phyloP scores from a whole-genome alignment of 2,888 invertebrate species.

The Cryptocheilus praepositus region DNA sequence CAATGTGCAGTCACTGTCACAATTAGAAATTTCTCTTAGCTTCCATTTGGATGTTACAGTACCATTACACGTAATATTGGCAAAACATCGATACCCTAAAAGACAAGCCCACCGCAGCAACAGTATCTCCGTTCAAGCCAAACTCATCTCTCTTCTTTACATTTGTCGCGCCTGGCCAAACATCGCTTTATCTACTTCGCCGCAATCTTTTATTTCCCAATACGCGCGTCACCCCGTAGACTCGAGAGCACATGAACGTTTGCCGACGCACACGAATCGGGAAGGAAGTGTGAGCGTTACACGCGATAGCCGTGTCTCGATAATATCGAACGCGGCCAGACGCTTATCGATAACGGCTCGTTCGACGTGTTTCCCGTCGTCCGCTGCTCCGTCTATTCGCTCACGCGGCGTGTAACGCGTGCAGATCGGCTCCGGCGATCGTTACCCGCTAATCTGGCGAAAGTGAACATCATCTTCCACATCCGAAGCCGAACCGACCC shows the following conservation, averaged over 20 bases:
- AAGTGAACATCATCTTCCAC: slow-evolving; percentile 39
- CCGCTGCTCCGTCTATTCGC: slow-evolving; percentile 15
- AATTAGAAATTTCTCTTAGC: too few relatives aligned
- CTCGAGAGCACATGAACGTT: neutral
- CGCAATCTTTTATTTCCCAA: too few relatives aligned
- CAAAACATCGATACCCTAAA: too few relatives aligned
- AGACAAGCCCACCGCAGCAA: too few relatives aligned
- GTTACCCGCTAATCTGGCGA: slow-evolving; percentile 52
- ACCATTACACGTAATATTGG: too few relatives aligned
- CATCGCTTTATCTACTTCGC: too few relatives aligned
- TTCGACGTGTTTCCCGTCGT: neutral
- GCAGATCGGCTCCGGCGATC: slow-evolving; percentile 53
- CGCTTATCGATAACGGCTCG: slow-evolving; percentile 47
- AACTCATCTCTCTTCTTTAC: too few relatives aligned
- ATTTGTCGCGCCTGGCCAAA: too few relatives aligned
- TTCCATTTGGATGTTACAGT: too few relatives aligned
- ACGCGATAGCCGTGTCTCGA: slow-evolving; percentile 40
- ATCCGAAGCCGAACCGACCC: slow-evolving; percentile 31
- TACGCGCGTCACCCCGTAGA: neutral
- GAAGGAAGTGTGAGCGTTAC: slow-evolving; percentile 26
- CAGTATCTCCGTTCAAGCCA: too few relatives aligned
- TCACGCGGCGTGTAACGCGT: slow-evolving; percentile 48
- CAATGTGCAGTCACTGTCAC: too few relatives aligned
- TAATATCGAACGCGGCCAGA: slow-evolving; percentile 44
- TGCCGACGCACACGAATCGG: slow-evolving; percentile 25